Conservation (phyloP, 2,888 invertebrate genomes). For the Microctonus hyperodae region DNA sequence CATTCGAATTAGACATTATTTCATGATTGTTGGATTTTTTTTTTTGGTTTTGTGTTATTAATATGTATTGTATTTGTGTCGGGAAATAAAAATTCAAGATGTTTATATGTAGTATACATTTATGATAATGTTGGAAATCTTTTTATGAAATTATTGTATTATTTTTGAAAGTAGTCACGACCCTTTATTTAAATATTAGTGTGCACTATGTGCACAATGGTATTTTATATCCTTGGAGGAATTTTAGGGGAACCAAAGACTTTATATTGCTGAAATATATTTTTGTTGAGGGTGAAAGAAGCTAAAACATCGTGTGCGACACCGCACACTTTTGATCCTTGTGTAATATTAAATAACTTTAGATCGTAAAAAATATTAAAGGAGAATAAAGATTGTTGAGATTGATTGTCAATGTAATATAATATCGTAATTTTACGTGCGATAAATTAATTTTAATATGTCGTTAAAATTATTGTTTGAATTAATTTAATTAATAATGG, state of each 20-base stretch:
- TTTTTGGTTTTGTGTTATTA: no score
- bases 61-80: no score
- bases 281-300: slow-evolving; percentile 28
- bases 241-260: slow-evolving; percentile 37
- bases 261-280: slow-evolving; percentile 28
- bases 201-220: slow-evolving; percentile 21
- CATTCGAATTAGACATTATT: no score
- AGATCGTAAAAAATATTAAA: no score
- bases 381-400: no score
- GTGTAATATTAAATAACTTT: no score
- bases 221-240: slow-evolving; percentile 25
- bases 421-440: not conserved
- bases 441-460: not conserved
- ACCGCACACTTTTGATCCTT: no score
- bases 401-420: not conserved
- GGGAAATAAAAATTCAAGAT: no score
- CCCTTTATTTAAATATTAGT: slow-evolving; percentile 33
- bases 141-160: slow-evolving; percentile 32
- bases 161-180: slow-evolving; percentile 37
- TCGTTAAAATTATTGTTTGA: not conserved
- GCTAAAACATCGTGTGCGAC: not conserved
- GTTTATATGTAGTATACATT: no score
- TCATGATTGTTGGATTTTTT: no score
- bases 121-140: no score
- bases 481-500: no score